A percentile compares a stretch with the other conserved stretches of the same genome.
Conservation (phyloP, 2,888 invertebrate species). For the Sesia apiformis region DNA sequence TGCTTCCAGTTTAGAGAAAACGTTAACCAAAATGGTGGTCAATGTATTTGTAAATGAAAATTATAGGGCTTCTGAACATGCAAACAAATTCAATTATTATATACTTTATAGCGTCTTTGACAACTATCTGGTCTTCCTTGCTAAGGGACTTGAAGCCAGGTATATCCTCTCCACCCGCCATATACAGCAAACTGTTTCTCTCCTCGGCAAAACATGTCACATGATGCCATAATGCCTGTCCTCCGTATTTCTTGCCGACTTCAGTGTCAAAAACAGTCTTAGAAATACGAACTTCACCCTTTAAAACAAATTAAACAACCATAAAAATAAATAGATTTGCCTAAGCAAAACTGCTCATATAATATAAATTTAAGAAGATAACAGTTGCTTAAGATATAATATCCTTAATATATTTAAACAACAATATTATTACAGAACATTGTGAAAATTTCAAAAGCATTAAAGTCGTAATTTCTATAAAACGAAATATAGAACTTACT, state of each 20-base stretch:
- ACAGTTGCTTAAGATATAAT: not conserved
- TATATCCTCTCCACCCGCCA: constrained; percentile 80
- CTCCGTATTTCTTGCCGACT: constrained; percentile 86
- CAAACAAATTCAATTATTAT: constrained; percentile 13
- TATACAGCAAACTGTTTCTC: constrained; percentile 82
- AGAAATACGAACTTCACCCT: constrained; percentile 83
- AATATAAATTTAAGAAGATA: not conserved
- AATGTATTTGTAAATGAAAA: not conserved
- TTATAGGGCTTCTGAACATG: not conserved
- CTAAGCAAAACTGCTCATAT: not conserved
- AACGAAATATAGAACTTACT: constrained; percentile 43
- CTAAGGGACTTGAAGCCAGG: constrained; percentile 84
- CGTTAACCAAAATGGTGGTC: no score
- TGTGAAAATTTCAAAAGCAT: not conserved
- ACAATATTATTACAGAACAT: not conserved
- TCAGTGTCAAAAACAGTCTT: constrained; percentile 91
- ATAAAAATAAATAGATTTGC: not conserved
- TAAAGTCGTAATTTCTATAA: not conserved
- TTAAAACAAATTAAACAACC: constrained; percentile 15
- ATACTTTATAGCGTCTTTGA: constrained; percentile 79
- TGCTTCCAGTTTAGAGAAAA: no score
- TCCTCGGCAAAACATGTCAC: constrained; percentile 88
- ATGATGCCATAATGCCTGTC: constrained; percentile 93
- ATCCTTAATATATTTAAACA: no score
- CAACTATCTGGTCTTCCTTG: constrained; percentile 79